A percentile compares a stretch with the other conserved stretches of the same genome.
Conservation (phyloP, 2,113 vertebrate species). For the Xerus inauris region DNA sequence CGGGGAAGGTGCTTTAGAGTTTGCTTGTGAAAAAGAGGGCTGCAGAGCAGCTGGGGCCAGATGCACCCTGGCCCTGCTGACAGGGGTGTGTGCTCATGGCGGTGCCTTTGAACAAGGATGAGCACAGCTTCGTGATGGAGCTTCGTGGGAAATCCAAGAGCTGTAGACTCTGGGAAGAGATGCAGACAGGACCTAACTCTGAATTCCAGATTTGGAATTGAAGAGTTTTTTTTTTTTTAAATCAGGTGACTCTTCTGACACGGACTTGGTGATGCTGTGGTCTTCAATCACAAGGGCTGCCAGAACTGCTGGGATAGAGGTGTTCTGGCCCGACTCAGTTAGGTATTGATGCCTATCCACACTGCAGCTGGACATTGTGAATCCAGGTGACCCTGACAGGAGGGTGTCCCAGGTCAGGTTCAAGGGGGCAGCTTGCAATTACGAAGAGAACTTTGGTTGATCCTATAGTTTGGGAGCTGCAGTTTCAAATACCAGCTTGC, state of each 20-base stretch:
- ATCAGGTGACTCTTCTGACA: not conserved
- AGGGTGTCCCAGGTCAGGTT: not conserved
- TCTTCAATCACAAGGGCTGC: not conserved
- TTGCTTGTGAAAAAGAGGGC: not conserved
- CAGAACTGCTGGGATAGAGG: not conserved
- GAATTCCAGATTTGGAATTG: not conserved
- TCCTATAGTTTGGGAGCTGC: not conserved
- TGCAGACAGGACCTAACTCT: not conserved
- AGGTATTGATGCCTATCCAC: not conserved
- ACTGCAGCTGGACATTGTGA: not conserved
- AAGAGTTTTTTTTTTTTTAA: not conserved
- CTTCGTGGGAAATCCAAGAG: not conserved
- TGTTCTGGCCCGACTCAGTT: not conserved
- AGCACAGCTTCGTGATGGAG: not conserved
- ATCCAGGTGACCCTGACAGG: not conserved
- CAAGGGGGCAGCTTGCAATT: not conserved
- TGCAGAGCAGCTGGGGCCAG: not conserved
- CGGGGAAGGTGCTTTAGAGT: not conserved
- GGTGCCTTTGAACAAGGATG: no score
- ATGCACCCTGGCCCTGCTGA: no score
- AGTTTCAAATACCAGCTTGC: not conserved
- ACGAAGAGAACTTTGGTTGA: not conserved
- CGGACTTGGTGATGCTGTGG: accelerated
- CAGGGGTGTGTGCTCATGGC: not conserved
- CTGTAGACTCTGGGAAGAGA: not conserved